Evolutionary conservation across 1,140 invertebrate species (phyloP).

Genomic region (Danaus melanippus): DNA sequence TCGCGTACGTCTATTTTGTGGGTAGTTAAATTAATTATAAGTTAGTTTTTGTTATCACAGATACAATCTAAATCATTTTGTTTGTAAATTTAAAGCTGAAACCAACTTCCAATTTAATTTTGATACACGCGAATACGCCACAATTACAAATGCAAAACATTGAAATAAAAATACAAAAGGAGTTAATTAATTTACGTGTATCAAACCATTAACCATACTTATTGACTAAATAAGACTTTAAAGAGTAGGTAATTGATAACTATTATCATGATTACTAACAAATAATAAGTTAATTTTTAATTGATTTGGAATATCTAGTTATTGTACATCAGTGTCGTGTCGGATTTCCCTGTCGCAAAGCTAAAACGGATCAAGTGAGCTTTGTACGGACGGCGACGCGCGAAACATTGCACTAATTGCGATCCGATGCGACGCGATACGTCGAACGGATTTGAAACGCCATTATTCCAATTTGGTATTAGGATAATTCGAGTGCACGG

Average conservation of each 20-base stretch:
- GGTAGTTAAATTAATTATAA: no score
- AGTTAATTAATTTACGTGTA: slow-evolving; percentile 1
- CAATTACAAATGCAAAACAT: slow-evolving; percentile 36
- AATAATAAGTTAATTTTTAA: no score
- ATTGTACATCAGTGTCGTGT: slow-evolving; percentile 20
- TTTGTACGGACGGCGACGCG: slow-evolving; percentile 43
- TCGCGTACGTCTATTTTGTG: no score
- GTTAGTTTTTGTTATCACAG: neutral
- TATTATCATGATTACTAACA: no score
- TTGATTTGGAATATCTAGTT: slow-evolving; percentile 21
- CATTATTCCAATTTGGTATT: slow-evolving; percentile 16
- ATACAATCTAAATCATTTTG: slow-evolving; percentile 21
- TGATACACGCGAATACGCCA: slow-evolving; percentile 33
- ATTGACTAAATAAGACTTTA: no score
- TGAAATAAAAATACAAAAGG: slow-evolving; percentile 18
- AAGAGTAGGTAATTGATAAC: no score
- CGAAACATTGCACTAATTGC: slow-evolving; percentile 15
- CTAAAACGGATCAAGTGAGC: slow-evolving; percentile 47
- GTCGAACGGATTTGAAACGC: slow-evolving; percentile 17
- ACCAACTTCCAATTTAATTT: slow-evolving; percentile 33
- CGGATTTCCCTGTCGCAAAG: slow-evolving; percentile 56
- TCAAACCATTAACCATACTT: slow-evolving; percentile 2
- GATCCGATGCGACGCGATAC: slow-evolving; percentile 15
- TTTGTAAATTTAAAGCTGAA: slow-evolving; percentile 25
- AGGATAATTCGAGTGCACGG: slow-evolving; percentile 8